phyloP scores from a whole-genome alignment of 2,888 invertebrate genomes.

The Steinernema carpocapsae region DNA sequence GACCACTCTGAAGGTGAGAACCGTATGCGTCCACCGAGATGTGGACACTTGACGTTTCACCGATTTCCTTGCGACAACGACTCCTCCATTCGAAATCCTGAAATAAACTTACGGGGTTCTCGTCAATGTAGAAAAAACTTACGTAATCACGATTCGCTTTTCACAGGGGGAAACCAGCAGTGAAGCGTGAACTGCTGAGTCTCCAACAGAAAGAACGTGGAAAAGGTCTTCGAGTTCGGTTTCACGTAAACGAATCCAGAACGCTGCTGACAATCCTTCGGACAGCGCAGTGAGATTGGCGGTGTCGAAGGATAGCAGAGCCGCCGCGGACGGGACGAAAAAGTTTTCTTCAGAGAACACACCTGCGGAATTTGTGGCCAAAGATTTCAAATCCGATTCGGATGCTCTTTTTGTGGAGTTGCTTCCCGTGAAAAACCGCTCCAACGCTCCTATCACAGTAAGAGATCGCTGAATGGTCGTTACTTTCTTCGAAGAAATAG shows the following conservation, averaged over 20 bases:
- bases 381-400: not conserved
- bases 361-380: not conserved
- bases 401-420: not conserved
- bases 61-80: conserved; percentile 3
- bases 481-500: not conserved
- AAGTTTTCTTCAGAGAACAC: not conserved
- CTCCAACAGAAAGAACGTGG: conserved; percentile 9
- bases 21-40: not conserved
- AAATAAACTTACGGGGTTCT: not conserved
- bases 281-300: not conserved
- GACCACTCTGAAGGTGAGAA: not conserved
- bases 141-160: conserved; percentile 4
- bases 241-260: not conserved
- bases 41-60: not conserved
- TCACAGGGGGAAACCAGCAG: not conserved
- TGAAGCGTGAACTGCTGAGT: not conserved
- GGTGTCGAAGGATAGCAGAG: conserved; percentile 2
- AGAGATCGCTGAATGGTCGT: not conserved
- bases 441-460: not conserved
- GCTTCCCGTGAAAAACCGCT: not conserved
- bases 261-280: not conserved
- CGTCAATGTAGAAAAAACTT: not conserved
- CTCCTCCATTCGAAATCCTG: not conserved
- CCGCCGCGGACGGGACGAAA: not conserved
- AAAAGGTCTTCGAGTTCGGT: not conserved